Evolutionary conservation across 1,140 invertebrate genomes (phyloP), one percentile per base, ranked within the genome.

Genomic region (Propsilocerus akamusi): DNA sequence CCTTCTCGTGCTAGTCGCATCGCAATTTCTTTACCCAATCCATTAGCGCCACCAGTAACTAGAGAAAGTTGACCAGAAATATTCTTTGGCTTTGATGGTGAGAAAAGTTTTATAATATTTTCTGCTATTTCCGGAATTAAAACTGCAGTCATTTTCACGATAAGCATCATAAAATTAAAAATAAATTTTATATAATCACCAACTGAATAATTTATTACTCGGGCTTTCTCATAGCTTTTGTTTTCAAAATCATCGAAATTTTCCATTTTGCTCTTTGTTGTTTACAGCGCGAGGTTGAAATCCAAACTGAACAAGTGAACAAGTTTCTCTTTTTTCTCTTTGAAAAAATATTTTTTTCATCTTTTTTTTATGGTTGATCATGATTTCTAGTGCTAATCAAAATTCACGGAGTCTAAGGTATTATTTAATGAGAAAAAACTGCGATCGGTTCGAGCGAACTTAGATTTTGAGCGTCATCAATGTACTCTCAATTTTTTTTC

Each of bases 31-130:
- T 59, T 57, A n/a, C 63, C 63, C 48, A 65, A 55, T 47, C 63
- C 63, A 50, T 60, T 64, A 47, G 61, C 61, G 23, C 59, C 63
- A 46, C 63, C 63, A 20, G 64, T 63, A 28, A 65, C 57, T 62
- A 41, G 17, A 8, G 34, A 14, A 14, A 41, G 22, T 20, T 41
- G 34, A 7, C 34, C 34, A 10, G 8, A 20, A 17, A 41, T 41
- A 10, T 20, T 17, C 22, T 41, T 41, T 20, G 14, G 12, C 22
- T 41, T 41, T 10, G n/a, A 1, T 20, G 4, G 4, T 2, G 5
- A 17, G 10, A 41, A 1, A 10, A 41, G 4, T 5, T 22, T 41
- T 17, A 4, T 8, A 20, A 41, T 17, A 20, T 8, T 41, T 41
- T 41, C 34, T 41, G 17, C 7, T 20, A 17, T 17, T 17, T 8